Evolutionary conservation across 2,797 vertebrate species (phyloP).

Genomic region (Tauraco hartlaubi): DNA sequence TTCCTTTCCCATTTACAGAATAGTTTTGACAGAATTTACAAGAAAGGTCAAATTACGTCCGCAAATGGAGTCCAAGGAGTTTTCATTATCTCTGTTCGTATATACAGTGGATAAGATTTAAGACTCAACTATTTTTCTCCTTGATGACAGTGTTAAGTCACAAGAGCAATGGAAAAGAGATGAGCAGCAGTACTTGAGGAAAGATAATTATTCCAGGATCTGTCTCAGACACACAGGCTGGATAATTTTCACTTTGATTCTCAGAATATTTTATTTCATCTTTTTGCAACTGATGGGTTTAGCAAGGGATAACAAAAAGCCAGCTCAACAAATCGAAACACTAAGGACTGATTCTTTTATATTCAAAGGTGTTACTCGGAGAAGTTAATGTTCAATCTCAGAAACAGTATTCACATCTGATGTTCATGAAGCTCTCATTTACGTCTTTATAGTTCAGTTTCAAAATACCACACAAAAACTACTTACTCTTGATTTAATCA

Average conservation of each 20-base stretch:
- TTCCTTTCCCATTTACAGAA: not conserved
- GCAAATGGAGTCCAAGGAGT: not conserved
- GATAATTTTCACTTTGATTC: not conserved
- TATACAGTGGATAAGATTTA: not conserved
- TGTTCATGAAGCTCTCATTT: not conserved
- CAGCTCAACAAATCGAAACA: not conserved
- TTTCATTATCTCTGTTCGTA: not conserved
- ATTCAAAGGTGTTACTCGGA: not conserved
- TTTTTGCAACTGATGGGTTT: not conserved
- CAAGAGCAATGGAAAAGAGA: not conserved
- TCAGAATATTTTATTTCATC: not conserved
- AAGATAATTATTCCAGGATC: not conserved
- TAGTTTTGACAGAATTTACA: not conserved
- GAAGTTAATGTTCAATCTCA: not conserved
- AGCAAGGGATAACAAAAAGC: not conserved
- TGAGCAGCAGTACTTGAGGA: not conserved
- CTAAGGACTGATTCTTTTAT: not conserved
- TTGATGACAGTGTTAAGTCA: not conserved
- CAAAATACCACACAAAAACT: conserved; percentile 5
- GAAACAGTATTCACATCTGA: not conserved
- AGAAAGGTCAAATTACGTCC: not conserved
- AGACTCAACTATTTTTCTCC: not conserved
- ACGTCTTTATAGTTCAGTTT: not conserved
- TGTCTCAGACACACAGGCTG: not conserved
- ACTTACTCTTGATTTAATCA: not conserved